Conservation (phyloP, 2,113 vertebrate species). For the Pseudorectes ferrugineus region DNA sequence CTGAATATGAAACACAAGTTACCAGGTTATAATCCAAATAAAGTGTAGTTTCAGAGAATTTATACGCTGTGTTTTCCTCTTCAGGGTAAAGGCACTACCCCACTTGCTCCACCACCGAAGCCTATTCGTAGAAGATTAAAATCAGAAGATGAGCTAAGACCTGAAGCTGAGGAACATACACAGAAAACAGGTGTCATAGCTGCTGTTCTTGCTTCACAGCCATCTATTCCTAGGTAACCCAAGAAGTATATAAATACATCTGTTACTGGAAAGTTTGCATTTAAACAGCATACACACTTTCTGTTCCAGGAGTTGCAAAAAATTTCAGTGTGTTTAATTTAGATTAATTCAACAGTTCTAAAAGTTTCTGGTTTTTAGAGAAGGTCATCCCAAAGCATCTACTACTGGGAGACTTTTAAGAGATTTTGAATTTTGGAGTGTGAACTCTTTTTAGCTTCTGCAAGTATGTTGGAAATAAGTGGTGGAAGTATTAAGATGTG, state of each 20-base stretch:
- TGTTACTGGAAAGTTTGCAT: conserved; percentile 50
- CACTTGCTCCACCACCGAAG: conserved; percentile 94
- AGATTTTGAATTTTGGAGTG: not conserved
- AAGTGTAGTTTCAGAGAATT: not conserved
- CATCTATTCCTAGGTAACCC: conserved; percentile 91
- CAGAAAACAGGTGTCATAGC: conserved; percentile 88
- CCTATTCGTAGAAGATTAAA: conserved; percentile 93
- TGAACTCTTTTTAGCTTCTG: not conserved
- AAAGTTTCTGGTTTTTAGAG: not conserved
- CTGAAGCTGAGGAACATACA: conserved; percentile 86
- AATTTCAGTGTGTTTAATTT: not conserved
- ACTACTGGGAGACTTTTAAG: not conserved
- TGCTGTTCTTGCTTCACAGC: conserved; percentile 87
- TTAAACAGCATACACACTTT: not conserved
- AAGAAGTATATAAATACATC: conserved; percentile 55
- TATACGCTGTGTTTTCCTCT: not conserved
- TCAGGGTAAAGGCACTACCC: conserved; percentile 88
- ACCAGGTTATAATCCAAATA: not conserved
- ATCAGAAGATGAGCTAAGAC: conserved; percentile 94
- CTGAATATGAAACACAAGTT: not conserved
- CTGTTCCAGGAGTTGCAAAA: conserved; percentile 6
- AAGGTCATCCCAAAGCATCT: not conserved
- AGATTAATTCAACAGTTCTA: not conserved
- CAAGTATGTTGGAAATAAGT: not conserved
- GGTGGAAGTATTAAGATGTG: not conserved